Evolutionary conservation across 1,140 invertebrate genomes (phyloP).

Genomic region (Physella acuta): DNA sequence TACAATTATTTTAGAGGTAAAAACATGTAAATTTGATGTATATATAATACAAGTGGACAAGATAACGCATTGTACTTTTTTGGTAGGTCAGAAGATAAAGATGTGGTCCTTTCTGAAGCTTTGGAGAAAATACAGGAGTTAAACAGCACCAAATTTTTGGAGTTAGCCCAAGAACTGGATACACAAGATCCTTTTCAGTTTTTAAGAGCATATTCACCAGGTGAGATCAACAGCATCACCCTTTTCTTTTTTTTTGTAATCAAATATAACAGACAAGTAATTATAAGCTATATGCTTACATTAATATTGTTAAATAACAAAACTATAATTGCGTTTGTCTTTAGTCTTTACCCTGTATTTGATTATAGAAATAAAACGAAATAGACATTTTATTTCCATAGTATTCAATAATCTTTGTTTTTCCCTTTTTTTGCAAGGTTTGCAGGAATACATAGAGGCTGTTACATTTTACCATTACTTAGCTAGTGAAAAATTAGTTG

Average conservation of each 20-base stretch:
- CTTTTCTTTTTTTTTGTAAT: neutral
- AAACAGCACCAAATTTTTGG: slow-evolving; percentile 42
- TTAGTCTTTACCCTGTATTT: too few species aligned
- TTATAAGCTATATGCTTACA: too few species aligned
- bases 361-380: too few species aligned
- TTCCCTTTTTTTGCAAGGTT: slow-evolving; percentile 61
- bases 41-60: neutral
- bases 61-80: too few species aligned
- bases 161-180: slow-evolving; percentile 73
- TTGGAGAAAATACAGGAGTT: slow-evolving; percentile 55
- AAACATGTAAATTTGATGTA: neutral
- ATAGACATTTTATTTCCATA: neutral
- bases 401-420: slow-evolving; percentile 9
- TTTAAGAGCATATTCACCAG: slow-evolving; percentile 71
- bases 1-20: neutral
- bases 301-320: too few species aligned
- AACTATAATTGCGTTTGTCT: too few species aligned
- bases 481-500: slow-evolving; percentile 55
- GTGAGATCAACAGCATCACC: too few species aligned
- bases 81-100: slow-evolving; percentile 46
- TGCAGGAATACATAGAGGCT: slow-evolving; percentile 89
- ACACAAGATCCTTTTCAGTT: slow-evolving; percentile 75
- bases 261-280: too few species aligned
- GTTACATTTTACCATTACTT: slow-evolving; percentile 75
- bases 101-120: slow-evolving; percentile 68